Evolutionary conservation across 2,797 vertebrate genomes (phyloP), one percentile per base, ranked within the genome.

Genomic region (Enteromius treurensis): DNA sequence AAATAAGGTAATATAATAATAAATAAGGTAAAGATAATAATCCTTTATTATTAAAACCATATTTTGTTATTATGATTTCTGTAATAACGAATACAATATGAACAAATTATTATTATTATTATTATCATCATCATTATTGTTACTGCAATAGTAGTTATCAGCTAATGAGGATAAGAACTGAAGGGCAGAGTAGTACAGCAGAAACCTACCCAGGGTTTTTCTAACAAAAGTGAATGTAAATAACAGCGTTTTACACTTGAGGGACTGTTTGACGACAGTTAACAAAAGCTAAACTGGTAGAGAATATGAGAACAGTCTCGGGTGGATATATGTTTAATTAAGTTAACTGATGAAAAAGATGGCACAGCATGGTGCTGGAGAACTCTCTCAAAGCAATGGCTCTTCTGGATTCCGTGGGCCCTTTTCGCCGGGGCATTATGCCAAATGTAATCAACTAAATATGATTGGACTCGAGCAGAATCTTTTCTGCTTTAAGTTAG

Each of bases 381-480:
- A 81, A 82, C 84, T 91, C 90, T 89, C 90, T 85, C 62, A 60
- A 86, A 74, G 88, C 90, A 82, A 87, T 90, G 80, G 92, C 90
- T 92, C 90, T 89, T 93, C 89, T 83, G 45, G 79, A 69, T 90
- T 93, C 89, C 88, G 91, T 91, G 91, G 91, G 89, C 92, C 91
- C 89, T 79, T 75, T 88, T 87, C 67, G 84, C 87, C 93, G 90
- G 90, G 90, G 92, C 93, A 92, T 94, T 87, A 90, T 92, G 95
- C 89, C 95, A 95, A 95, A 95, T 92, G 94, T 92, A 93, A 95
- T 96, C 95, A 95, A 91, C 91, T 92, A 96, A 96, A 96, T 95
- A 95, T 94, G 95, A 96, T 92, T 92, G 90, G 95, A 95, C 95
- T 95, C 85, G 92, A 94, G 95, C 94, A 90, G 89, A 94, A 92